Evolutionary conservation across 2,797 vertebrate species (phyloP).

Genomic region (Acipenser transmontanus): DNA sequence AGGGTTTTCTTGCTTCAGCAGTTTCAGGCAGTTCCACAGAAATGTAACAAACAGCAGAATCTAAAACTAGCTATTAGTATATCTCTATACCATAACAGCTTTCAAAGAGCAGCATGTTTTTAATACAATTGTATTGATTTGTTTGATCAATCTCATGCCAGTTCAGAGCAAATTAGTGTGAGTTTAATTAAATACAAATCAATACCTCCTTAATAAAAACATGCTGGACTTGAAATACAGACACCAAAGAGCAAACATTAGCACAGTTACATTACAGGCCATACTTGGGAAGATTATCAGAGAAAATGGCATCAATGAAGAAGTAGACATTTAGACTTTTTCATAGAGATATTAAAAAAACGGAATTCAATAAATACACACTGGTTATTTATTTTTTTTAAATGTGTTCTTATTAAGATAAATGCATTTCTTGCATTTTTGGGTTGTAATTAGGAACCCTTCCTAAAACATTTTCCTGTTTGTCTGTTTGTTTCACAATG

Average conservation of each 20-base stretch:
- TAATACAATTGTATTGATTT: conserved; percentile 49
- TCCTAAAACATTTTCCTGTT: no score
- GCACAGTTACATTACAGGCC: conserved; percentile 16
- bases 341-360: no score
- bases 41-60: conserved; percentile 27
- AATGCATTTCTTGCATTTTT: no score
- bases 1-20: conserved; percentile 9
- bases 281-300: conserved; percentile 13
- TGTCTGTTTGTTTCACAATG: no score
- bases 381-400: no score
- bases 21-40: conserved; percentile 30
- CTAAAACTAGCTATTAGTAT: conserved; percentile 31
- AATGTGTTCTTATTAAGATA: no score
- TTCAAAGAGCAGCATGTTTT: conserved; percentile 38
- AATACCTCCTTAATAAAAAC: conserved; percentile 43
- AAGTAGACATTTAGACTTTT: no score
- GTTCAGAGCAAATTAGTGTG: conserved; percentile 47
- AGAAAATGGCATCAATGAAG: no score
- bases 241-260: conserved; percentile 24
- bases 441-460: no score
- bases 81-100: conserved; percentile 32
- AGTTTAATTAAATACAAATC: conserved; percentile 53
- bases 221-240: conserved; percentile 29
- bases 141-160: conserved; percentile 49
- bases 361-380: no score